These are phyloP conservation scores for Leptura quadrifasciata DNA, from an alignment of 2,888 invertebrate genomes.

Conservation along the genomic window DNA sequence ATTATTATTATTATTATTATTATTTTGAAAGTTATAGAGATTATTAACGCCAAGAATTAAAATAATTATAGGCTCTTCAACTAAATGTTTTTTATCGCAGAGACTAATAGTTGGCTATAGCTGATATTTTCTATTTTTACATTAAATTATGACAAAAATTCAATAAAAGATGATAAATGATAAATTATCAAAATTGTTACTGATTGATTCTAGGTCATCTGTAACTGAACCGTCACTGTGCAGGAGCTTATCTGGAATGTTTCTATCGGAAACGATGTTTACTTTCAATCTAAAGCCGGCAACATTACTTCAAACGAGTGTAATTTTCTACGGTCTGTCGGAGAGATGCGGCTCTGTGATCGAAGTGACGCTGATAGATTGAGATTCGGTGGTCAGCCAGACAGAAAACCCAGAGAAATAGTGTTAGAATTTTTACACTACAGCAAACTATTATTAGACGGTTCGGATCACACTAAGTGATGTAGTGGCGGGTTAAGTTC, in stretches of 20 bases:
- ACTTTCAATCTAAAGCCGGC: conserved; percentile 55
- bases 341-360: conserved; percentile 43
- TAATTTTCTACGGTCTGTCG: conserved; percentile 54
- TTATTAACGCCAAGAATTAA: too few species aligned
- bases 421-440: conserved; percentile 34
- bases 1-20: too few species aligned
- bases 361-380: conserved; percentile 56
- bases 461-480: conserved; percentile 1
- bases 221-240: conserved; percentile 3
- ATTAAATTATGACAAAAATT: too few species aligned
- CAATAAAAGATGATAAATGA: too few species aligned
- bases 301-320: conserved; percentile 55
- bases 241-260: conserved; percentile 42
- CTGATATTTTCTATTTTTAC: too few species aligned
- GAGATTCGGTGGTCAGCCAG: conserved; percentile 53
- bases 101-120: too few species aligned
- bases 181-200: background rate
- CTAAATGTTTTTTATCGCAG: too few species aligned
- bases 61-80: too few species aligned
- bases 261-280: conserved; percentile 53
- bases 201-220: background rate
- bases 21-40: too few species aligned
- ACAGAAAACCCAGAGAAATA: conserved; percentile 46
- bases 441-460: conserved; percentile 31
- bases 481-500: background rate